Evolutionary conservation across 1,140 invertebrate species (phyloP).

Genomic region (Leptinotarsa defecta): DNA sequence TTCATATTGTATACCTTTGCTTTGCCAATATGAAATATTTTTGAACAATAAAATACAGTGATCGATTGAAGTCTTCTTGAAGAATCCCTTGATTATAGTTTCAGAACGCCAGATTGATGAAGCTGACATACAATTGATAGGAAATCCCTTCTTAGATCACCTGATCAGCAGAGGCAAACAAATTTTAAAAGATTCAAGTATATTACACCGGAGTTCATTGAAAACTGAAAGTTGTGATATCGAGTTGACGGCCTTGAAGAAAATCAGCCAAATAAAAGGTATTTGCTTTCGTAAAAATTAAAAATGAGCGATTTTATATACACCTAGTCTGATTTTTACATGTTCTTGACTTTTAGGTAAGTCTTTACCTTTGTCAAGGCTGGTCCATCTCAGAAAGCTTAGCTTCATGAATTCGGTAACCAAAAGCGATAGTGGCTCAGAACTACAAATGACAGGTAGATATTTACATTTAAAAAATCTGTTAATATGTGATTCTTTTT

Average conservation of each 20-base stretch:
- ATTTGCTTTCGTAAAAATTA: too few species aligned
- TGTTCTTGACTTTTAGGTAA: background rate
- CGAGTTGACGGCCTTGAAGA: background rate
- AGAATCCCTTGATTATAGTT: background rate
- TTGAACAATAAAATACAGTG: too few species aligned
- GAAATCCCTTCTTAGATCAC: slow-evolving; percentile 32
- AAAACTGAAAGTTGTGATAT: slow-evolving; percentile 16
- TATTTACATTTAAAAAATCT: too few species aligned
- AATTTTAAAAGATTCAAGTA: slow-evolving; percentile 40
- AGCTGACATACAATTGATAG: slow-evolving; percentile 2
- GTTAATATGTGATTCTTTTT: slow-evolving; percentile 10
- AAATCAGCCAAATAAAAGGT: slow-evolving; percentile 24
- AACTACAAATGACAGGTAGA: slow-evolving; percentile 42
- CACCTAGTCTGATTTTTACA: slow-evolving; percentile 12
- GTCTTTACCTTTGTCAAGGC: slow-evolving; percentile 26
- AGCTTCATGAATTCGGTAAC: slow-evolving; percentile 35
- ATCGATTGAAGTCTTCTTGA: background rate
- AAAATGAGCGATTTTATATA: too few species aligned
- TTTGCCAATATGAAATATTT: too few species aligned
- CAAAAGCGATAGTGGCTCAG: slow-evolving; percentile 28
- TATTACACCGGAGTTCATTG: slow-evolving; percentile 35
- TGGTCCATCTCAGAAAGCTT: slow-evolving; percentile 38
- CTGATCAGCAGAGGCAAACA: slow-evolving; percentile 36
- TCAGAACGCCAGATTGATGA: background rate
- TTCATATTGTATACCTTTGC: too few species aligned